Evolutionary conservation across 2,888 invertebrate genomes (phyloP), one percentile per base, ranked within the genome.

Genomic region (Athrips mouffetella): DNA sequence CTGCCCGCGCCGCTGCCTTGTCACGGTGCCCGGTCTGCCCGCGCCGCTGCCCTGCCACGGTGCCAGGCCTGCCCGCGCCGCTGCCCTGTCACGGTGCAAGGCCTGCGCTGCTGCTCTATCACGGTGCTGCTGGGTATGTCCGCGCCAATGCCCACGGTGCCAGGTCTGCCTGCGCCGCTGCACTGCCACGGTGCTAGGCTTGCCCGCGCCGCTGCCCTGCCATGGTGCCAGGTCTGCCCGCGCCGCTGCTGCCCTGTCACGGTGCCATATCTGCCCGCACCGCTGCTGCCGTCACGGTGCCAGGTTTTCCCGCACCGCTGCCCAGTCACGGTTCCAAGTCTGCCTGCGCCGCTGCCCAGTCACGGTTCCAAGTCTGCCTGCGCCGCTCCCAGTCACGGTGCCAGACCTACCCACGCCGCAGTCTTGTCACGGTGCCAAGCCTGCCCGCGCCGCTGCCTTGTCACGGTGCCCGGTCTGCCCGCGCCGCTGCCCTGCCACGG

Each of bases 241-340:
- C 49, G 31, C 39, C 13, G 49, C 52, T n/a, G n/a, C n/a, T 49
- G 52, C 20, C 52, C 2, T 29, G 48, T 16, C 39, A 42, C 25
- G 31, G 33, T 35, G 48, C 6, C 11, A 6, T 20, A 5, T 23
- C 25, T 29, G 41, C 33, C 33, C 18, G 30, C 35, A 37, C 49
- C 21, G 45, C 40, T 49, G 39, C 31, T 31, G 20, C 20, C 18
- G 45, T 30, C 47, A 51, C 18, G 41, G 48, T 16, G 40, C 29
- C 29, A n/a, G 7, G 30, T 27, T 41, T 41, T 6, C 41, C 27
- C 15, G n/a, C 35, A 33, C 35, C 18, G 45, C 45, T 41, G 51
- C 35, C 41, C 13, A 15, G 41, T 44, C 39, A 27, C 47, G 20
- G 48, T 31, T 39, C 25, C 15, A 4, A 10, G 35, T 15, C 18